Percentiles rank a stretch among this genome's conserved stretches.
Conservation (phyloP, 2,888 invertebrate species). For the Ectemnius cavifrons region DNA sequence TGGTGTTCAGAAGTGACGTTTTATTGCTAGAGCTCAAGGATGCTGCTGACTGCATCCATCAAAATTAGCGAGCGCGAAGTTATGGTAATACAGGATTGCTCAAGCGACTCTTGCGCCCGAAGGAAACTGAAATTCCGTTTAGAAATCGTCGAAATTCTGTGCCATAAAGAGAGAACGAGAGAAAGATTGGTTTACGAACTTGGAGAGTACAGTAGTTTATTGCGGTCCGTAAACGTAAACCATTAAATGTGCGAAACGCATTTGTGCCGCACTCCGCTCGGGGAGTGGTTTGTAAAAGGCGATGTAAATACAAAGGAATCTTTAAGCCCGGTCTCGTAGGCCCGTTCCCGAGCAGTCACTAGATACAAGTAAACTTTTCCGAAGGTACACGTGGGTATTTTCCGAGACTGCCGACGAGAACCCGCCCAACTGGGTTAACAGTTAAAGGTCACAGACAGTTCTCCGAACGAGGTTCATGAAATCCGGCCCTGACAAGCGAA, state of each 20-base stretch:
- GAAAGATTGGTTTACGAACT: neutral
- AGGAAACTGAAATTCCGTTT: too few species aligned
- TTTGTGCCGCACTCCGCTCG: neutral
- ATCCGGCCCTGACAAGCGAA: too few species aligned
- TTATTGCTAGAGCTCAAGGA: neutral
- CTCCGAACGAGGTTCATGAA: neutral
- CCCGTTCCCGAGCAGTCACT: neutral
- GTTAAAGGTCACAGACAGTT: neutral
- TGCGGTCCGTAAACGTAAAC: neutral
- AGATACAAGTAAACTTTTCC: neutral
- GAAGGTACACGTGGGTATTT: neutral
- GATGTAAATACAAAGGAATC: neutral
- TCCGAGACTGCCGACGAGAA: neutral
- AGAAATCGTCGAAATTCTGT: too few species aligned
- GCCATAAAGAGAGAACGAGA: neutral
- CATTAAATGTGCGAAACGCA: neutral
- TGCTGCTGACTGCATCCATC: conserved; percentile 12
- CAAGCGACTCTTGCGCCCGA: too few species aligned
- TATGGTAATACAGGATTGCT: too few species aligned
- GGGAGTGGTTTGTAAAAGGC: neutral
- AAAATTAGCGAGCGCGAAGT: conserved; percentile 8
- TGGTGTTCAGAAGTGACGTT: neutral
- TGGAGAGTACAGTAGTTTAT: neutral
- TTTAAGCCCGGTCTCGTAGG: neutral
- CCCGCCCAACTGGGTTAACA: conserved; percentile 3